Percentiles rank a stretch among this genome's conserved stretches.
phyloP scores from a whole-genome alignment of 1,140 invertebrate genomes.

The Homalodisca vitripennis region DNA sequence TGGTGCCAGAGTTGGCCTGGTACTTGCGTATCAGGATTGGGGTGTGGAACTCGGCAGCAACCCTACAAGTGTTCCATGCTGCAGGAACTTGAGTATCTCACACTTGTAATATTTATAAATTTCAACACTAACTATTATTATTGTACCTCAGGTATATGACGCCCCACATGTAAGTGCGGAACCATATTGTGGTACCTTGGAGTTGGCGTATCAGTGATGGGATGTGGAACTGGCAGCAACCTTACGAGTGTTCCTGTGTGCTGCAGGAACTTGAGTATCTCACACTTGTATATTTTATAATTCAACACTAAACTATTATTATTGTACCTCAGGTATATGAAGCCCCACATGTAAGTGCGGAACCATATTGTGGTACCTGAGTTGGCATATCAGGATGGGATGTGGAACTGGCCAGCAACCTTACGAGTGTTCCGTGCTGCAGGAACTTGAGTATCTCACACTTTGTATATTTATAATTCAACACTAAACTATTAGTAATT shows the following conservation, averaged over 20 bases:
- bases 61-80: conserved; percentile 97
- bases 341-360: conserved; percentile 98
- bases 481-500: too few species aligned
- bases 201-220: too few species aligned
- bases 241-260: too few species aligned
- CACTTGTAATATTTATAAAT: too few species aligned
- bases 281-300: conserved; percentile 67
- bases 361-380: conserved; percentile 98
- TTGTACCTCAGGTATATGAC: conserved; percentile 97
- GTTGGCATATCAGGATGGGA: too few species aligned
- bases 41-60: too few species aligned
- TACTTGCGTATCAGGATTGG: conserved; percentile 99
- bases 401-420: conserved; percentile 97
- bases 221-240: too few species aligned
- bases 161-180: conserved; percentile 99
- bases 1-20: conserved; percentile 96
- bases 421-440: conserved; percentile 97
- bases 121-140: too few species aligned
- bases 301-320: background rate
- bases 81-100: conserved; percentile 98
- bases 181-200: conserved; percentile 98
- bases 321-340: conserved; percentile 92
- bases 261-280: conserved; percentile 98
- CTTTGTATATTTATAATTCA: too few species aligned
- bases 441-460: conserved; percentile 98